Percentiles rank a stretch among this genome's conserved stretches.
phyloP scores from a whole-genome alignment of 1,140 invertebrate species.

The Chelonus insularis region DNA sequence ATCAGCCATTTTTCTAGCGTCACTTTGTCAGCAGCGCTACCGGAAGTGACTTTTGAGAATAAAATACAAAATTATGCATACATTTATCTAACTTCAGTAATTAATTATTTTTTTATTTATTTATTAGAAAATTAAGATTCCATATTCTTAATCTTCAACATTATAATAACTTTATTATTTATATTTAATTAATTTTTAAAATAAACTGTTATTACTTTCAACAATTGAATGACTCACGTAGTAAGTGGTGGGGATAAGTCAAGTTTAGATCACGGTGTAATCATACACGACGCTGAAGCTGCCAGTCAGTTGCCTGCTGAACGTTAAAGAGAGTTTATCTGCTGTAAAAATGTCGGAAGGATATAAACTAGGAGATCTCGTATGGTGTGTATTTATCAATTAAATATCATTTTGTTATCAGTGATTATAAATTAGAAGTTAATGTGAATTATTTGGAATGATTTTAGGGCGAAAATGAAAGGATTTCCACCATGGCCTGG shows the following conservation, averaged over 20 bases:
- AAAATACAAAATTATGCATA: no score
- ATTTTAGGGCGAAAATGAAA: constrained; percentile 94
- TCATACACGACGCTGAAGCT: constrained; percentile 46
- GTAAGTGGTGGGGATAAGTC: constrained; percentile 17
- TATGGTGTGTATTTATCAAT: constrained; percentile 67
- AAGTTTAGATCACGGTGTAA: constrained; percentile 41
- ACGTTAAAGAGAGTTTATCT: constrained; percentile 34
- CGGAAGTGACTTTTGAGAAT: constrained; percentile 18
- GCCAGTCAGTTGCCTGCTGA: constrained; percentile 54
- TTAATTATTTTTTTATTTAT: not conserved
- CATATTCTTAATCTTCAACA: not conserved
- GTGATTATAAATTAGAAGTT: constrained; percentile 12
- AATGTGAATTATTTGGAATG: constrained; percentile 46
- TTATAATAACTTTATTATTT: not conserved
- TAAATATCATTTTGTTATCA: constrained; percentile 15
- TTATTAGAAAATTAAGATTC: not conserved
- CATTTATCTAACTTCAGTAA: no score
- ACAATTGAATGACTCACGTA: constrained; percentile 18
- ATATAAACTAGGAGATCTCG: constrained; percentile 74
- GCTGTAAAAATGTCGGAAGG: constrained; percentile 61
- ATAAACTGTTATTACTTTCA: no score
- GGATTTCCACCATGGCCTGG: constrained; percentile 92
- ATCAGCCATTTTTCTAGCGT: constrained; percentile 8
- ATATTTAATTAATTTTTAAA: no score
- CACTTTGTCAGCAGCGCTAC: constrained; percentile 17